These are phyloP conservation scores for Sinocyclocheilus anophthalmus DNA, from an alignment of 2,113 vertebrate species.

Conservation along the genomic window DNA sequence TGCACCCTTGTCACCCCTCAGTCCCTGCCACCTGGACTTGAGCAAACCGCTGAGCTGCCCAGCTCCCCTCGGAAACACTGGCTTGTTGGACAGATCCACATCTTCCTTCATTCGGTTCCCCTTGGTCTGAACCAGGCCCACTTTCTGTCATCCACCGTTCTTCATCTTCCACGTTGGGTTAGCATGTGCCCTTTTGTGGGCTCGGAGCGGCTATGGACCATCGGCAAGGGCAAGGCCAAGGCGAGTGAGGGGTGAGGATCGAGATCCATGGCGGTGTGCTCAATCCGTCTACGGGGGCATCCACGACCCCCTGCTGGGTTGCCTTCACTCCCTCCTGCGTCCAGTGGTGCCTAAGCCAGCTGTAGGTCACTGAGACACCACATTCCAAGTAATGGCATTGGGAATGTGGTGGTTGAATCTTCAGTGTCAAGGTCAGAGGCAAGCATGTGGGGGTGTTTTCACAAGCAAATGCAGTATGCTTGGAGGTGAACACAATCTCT, in stretches of 20 bases:
- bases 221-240: slow-evolving; percentile 59
- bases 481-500: slow-evolving; percentile 1
- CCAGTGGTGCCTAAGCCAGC: slow-evolving; percentile 93
- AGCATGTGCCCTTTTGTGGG: slow-evolving; percentile 87
- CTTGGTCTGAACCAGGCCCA: slow-evolving; percentile 85
- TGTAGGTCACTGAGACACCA: slow-evolving; percentile 81
- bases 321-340: slow-evolving; percentile 90
- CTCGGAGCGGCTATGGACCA: slow-evolving; percentile 69
- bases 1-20: slow-evolving; percentile 81
- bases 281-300: slow-evolving; percentile 86
- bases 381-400: slow-evolving; percentile 69
- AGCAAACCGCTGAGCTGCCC: slow-evolving; percentile 86
- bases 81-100: too few relatives aligned
- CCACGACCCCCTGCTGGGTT: slow-evolving; percentile 90
- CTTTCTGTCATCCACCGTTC: slow-evolving; percentile 83
- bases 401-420: slow-evolving; percentile 27
- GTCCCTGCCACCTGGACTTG: slow-evolving; percentile 87
- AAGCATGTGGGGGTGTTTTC: slow-evolving; percentile 54
- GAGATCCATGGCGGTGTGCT: slow-evolving; percentile 77
- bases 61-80: slow-evolving; percentile 72
- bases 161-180: slow-evolving; percentile 80
- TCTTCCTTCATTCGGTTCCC: slow-evolving; percentile 77
- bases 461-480: slow-evolving; percentile 62
- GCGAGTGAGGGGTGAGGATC: slow-evolving; percentile 65
- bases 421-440: slow-evolving; percentile 57